A percentile compares a stretch with the other conserved stretches of the same genome.
These are phyloP conservation scores for Eilema depressum DNA, from an alignment of 2,888 invertebrate genomes.

Conservation along the genomic window DNA sequence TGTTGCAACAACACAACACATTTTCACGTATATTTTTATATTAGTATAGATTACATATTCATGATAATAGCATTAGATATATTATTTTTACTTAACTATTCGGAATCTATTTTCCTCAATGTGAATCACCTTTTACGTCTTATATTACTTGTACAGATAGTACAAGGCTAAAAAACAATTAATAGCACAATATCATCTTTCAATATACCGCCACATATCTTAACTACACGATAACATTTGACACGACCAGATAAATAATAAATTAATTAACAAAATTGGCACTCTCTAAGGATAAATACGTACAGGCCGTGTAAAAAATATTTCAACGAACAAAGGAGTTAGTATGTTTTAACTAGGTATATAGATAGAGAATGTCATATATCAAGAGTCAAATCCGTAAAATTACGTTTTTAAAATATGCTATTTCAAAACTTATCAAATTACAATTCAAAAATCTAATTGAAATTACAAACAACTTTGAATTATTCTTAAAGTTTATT, in stretches of 20 bases:
- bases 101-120: slow-evolving; percentile 27
- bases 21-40: not conserved
- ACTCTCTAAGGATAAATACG: not conserved
- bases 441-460: too few relatives aligned
- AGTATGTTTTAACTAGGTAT: not conserved
- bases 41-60: slow-evolving; percentile 5
- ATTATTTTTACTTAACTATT: slow-evolving; percentile 29
- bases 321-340: not conserved
- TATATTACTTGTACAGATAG: slow-evolving; percentile 26
- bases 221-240: slow-evolving; percentile 40
- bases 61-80: slow-evolving; percentile 16
- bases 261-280: not conserved
- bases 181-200: slow-evolving; percentile 34
- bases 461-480: too few relatives aligned
- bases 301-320: not conserved
- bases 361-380: not conserved
- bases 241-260: slow-evolving; percentile 16
- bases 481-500: too few relatives aligned
- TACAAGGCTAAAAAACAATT: slow-evolving; percentile 39
- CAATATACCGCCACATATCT: slow-evolving; percentile 38
- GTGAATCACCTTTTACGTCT: slow-evolving; percentile 35
- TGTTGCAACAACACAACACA: too few relatives aligned
- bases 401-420: too few relatives aligned
- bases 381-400: too few relatives aligned
- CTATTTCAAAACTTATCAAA: too few relatives aligned